phyloP scores from a whole-genome alignment of 2,113 vertebrate species.

The Spizaetus ornatus region DNA sequence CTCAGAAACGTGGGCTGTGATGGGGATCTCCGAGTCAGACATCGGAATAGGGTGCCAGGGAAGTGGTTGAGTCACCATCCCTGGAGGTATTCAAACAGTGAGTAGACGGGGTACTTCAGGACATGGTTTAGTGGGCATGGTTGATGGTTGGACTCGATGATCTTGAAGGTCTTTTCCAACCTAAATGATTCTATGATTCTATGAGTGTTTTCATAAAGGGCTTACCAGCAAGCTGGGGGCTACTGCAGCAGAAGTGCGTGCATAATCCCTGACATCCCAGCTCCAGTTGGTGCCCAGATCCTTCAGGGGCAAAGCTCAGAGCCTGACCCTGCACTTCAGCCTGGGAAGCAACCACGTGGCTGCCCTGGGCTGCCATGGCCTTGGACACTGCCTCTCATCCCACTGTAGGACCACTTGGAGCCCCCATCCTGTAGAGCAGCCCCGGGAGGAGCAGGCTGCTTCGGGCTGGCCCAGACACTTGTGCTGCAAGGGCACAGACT shows the following conservation, averaged over 20 bases:
- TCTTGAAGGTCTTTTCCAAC: no score
- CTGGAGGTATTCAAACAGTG: no score
- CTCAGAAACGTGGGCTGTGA: background rate
- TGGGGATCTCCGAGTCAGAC: background rate
- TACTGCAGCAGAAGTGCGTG: background rate
- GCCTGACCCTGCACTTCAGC: background rate
- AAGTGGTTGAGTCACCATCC: no score
- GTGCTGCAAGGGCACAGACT: background rate
- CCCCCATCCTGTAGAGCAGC: background rate
- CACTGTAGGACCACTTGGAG: background rate
- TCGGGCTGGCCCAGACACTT: background rate
- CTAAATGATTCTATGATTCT: no score
- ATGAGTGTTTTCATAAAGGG: background rate
- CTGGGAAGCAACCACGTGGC: background rate
- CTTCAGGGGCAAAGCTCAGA: background rate
- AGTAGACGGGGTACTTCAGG: no score
- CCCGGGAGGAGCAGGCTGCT: background rate
- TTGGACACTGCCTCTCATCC: background rate
- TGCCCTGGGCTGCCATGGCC: background rate
- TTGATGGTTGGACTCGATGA: no score
- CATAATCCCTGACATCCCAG: background rate
- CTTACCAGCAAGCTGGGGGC: background rate
- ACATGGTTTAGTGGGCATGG: no score
- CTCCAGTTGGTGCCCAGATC: background rate
- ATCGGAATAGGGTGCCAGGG: no score